phyloP scores from a whole-genome alignment of 2,888 invertebrate species.

The Cheilosia variabilis region DNA sequence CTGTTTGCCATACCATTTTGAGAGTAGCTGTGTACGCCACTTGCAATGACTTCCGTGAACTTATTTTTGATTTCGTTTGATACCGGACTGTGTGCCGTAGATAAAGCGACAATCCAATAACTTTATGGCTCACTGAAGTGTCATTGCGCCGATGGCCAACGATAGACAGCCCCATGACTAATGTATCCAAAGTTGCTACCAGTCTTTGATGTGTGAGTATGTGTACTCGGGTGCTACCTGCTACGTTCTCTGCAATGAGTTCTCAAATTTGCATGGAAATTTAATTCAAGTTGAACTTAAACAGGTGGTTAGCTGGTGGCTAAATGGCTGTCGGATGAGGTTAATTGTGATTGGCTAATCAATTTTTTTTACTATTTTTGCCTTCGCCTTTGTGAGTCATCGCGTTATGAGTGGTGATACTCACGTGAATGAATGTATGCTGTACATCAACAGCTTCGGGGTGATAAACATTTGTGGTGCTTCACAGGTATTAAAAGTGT shows the following conservation, averaged over 20 bases:
- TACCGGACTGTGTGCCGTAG: conserved; percentile 2
- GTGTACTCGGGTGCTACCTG: neutral
- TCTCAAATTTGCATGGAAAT: conserved; percentile 43
- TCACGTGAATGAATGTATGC: neutral
- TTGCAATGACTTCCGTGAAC: conserved; percentile 59
- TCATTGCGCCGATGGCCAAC: conserved; percentile 6
- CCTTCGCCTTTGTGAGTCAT: conserved; percentile 39
- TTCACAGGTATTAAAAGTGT: no score
- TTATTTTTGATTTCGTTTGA: conserved; percentile 46
- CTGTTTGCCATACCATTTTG: conserved; percentile 36
- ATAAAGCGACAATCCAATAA: conserved; percentile 33
- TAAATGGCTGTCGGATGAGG: conserved; percentile 38
- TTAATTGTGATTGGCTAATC: conserved; percentile 42
- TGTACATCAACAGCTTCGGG: neutral
- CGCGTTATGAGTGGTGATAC: neutral
- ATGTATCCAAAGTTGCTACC: conserved; percentile 4
- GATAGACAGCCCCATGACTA: conserved; percentile 42
- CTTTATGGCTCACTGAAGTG: conserved; percentile 28
- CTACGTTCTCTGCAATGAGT: conserved; percentile 13
- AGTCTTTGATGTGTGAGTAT: neutral
- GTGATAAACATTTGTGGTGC: no score
- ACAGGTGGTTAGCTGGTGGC: conserved; percentile 50
- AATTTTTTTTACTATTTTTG: conserved; percentile 9
- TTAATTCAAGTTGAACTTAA: conserved; percentile 33
- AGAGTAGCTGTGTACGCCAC: conserved; percentile 8